Conservation (phyloP, 2,888 invertebrate genomes). For the Pseudoips prasinana region DNA sequence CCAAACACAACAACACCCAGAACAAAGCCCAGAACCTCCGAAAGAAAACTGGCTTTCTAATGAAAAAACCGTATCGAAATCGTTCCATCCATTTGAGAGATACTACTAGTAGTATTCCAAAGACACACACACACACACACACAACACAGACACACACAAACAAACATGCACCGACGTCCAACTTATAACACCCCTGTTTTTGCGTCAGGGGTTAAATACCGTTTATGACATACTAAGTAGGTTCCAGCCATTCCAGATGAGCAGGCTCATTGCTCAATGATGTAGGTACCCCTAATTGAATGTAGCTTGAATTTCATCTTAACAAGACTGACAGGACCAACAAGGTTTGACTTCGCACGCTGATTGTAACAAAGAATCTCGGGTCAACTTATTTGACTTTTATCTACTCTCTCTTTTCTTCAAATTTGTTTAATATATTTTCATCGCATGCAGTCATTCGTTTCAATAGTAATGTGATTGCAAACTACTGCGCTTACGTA, state of each 20-base stretch:
- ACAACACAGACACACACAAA: no score
- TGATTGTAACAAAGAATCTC: conserved; percentile 72
- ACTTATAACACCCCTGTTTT: no score
- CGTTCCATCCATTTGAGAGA: no score
- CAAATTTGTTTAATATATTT: conserved; percentile 31
- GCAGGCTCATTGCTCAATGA: conserved; percentile 46
- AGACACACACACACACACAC: no score
- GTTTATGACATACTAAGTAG: no score
- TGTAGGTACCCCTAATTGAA: conserved; percentile 61
- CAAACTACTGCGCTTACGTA: conserved; percentile 41
- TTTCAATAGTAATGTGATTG: conserved; percentile 43
- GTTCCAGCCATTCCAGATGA: conserved; percentile 14
- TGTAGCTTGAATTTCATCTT: conserved; percentile 65
- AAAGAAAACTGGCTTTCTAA: no score
- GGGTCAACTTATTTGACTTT: conserved; percentile 71
- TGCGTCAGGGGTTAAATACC: no score
- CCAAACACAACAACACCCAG: no score
- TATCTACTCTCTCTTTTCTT: conserved; percentile 41
- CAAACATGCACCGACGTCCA: no score
- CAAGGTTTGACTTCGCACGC: conserved; percentile 71
- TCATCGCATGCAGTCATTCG: conserved; percentile 23
- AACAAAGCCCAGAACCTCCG: no score
- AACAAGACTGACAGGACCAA: conserved; percentile 61
- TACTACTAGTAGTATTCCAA: no score
- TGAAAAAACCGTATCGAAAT: no score